phyloP scores from a whole-genome alignment of 2,113 vertebrate species.

The Mohoua ochrocephala region DNA sequence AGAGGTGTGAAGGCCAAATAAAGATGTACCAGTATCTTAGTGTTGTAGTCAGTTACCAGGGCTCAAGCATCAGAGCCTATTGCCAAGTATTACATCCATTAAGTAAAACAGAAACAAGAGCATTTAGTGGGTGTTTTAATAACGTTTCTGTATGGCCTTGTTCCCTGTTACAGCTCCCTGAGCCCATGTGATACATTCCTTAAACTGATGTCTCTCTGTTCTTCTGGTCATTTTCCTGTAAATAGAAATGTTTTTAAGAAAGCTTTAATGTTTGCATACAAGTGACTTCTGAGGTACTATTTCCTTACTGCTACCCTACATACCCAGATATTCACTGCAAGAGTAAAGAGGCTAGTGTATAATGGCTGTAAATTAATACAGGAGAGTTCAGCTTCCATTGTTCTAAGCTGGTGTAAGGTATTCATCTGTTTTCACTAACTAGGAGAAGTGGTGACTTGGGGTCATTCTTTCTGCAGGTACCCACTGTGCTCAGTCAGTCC shows the following conservation, averaged over 20 bases:
- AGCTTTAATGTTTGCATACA: not conserved
- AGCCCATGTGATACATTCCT: not conserved
- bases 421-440: not conserved
- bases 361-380: not conserved
- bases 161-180: not conserved
- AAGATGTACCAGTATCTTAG: not conserved
- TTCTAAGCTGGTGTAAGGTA: not conserved
- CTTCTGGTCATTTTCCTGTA: not conserved
- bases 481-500: not conserved
- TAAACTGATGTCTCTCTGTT: not conserved
- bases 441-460: not conserved
- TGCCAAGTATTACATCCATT: not conserved
- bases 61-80: not conserved
- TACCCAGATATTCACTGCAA: not conserved
- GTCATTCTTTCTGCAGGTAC: not conserved
- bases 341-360: not conserved
- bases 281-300: not conserved
- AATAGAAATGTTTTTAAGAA: not conserved
- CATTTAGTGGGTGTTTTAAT: not conserved
- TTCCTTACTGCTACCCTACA: not conserved
- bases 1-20: not conserved
- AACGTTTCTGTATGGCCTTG: not conserved
- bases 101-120: not conserved
- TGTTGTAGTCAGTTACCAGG: not conserved
- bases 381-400: not conserved